Conservation (phyloP, 2,888 invertebrate species). For the Baccha elongata region DNA sequence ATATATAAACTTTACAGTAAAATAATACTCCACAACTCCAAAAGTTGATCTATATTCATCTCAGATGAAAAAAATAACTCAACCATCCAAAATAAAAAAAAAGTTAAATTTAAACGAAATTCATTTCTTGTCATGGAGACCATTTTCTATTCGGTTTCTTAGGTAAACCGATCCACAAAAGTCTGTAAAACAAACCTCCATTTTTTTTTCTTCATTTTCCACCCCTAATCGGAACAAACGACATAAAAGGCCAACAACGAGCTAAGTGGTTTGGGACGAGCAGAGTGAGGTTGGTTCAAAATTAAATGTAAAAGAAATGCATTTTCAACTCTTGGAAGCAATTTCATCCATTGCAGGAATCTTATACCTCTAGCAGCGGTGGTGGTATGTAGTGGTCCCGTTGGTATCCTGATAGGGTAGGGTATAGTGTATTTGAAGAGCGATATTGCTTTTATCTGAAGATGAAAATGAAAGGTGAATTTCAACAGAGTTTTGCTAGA, state of each 20-base stretch:
- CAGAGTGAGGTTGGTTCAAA: constrained; percentile 5
- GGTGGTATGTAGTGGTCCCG: constrained; percentile 34
- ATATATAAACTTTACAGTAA: neutral
- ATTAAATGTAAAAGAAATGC: constrained; percentile 70
- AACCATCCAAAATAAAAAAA: neutral
- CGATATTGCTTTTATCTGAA: constrained; percentile 64
- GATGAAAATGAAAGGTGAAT: neutral
- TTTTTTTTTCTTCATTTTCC: constrained; percentile 28
- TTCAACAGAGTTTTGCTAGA: neutral
- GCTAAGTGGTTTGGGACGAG: constrained; percentile 38
- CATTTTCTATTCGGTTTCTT: constrained; percentile 54
- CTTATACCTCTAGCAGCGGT: neutral
- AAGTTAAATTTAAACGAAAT: constrained; percentile 46
- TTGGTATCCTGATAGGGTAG: constrained; percentile 42
- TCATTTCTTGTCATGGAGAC: constrained; percentile 51
- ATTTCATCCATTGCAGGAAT: constrained; percentile 33
- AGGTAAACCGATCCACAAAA: constrained; percentile 56
- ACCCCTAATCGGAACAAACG: constrained; percentile 34
- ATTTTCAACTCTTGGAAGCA: constrained; percentile 55
- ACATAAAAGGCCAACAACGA: constrained; percentile 31
- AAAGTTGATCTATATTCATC: constrained; percentile 25
- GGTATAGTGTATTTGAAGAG: constrained; percentile 41
- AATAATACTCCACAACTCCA: constrained; percentile 51
- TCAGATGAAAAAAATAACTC: neutral
- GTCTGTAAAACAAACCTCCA: constrained; percentile 45